These are phyloP conservation scores for Coecobrya sp. DNA, from an alignment of 2,888 invertebrate species.

Conservation along the genomic window DNA sequence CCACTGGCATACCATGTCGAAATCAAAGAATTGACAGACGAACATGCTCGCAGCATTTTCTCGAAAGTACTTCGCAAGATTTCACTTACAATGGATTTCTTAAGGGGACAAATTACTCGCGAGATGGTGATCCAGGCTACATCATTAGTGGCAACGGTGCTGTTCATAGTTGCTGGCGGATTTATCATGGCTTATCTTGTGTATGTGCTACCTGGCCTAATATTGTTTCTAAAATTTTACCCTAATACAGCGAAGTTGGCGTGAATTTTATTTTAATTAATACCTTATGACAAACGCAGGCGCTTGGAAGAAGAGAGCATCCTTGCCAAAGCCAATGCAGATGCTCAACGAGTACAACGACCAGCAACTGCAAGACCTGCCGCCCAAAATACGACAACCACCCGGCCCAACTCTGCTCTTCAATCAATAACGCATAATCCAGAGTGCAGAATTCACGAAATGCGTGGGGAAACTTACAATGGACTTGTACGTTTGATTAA, in stretches of 20 bases:
- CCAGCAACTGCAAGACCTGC: slow-evolving; percentile 74
- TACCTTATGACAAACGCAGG: slow-evolving; percentile 58
- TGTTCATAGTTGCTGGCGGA: slow-evolving; percentile 93
- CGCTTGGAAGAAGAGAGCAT: slow-evolving; percentile 85
- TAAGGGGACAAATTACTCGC: slow-evolving; percentile 92
- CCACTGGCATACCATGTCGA: slow-evolving; percentile 84
- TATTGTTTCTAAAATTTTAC: too few relatives aligned
- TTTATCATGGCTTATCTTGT: slow-evolving; percentile 96
- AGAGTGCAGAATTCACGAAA: slow-evolving; percentile 95
- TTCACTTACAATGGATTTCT: slow-evolving; percentile 91
- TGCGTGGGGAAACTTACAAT: slow-evolving; percentile 98
- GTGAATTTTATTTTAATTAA: background rate
- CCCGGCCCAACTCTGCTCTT: slow-evolving; percentile 80
- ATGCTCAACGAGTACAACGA: slow-evolving; percentile 80
- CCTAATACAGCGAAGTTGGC: too few relatives aligned
- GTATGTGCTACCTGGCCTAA: slow-evolving; percentile 88
- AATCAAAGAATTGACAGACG: slow-evolving; percentile 92
- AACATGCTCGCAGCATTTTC: slow-evolving; percentile 92
- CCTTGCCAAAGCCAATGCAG: slow-evolving; percentile 85
- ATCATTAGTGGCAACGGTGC: slow-evolving; percentile 93
- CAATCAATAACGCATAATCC: slow-evolving; percentile 88
- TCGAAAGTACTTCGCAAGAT: slow-evolving; percentile 91
- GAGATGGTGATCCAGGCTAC: slow-evolving; percentile 94
- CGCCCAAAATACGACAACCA: slow-evolving; percentile 58
- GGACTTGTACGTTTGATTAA: slow-evolving; percentile 96